These are phyloP conservation scores for Synanthedon formicaeformis DNA, from an alignment of 2,888 invertebrate species.

Conservation along the genomic window DNA sequence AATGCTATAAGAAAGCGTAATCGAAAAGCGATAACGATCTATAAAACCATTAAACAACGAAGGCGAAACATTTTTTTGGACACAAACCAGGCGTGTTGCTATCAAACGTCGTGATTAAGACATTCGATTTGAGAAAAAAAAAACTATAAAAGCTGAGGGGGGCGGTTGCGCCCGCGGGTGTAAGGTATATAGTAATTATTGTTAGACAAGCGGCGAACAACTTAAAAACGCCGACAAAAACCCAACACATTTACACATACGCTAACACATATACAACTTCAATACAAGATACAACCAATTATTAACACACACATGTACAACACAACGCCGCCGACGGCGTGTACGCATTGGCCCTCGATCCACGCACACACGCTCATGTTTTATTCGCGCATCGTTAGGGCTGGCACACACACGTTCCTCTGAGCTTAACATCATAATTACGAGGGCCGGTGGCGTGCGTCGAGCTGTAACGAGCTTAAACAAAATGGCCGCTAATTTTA, in stretches of 20 bases:
- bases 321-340: conserved; percentile 17
- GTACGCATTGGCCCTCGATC: conserved; percentile 8
- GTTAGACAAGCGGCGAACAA: conserved; percentile 52
- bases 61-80: conserved; percentile 5
- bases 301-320: conserved; percentile 10
- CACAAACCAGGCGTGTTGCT: not conserved
- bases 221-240: conserved; percentile 60
- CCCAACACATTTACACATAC: conserved; percentile 23
- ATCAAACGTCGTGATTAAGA: conserved; percentile 7
- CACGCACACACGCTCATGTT: conserved; percentile 19
- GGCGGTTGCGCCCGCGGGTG: conserved; percentile 42
- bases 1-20: conserved; percentile 7
- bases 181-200: conserved; percentile 67
- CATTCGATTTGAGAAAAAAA: conserved; percentile 5
- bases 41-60: conserved; percentile 11
- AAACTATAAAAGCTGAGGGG: conserved; percentile 12
- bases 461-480: conserved; percentile 66
- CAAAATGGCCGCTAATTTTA: conserved; percentile 66
- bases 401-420: conserved; percentile 25
- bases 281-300: not conserved
- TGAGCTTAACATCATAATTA: conserved; percentile 57
- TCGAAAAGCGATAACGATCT: conserved; percentile 23
- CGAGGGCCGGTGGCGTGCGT: conserved; percentile 64
- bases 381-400: conserved; percentile 40
- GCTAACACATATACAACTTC: conserved; percentile 1